A percentile compares a stretch with the other conserved stretches of the same genome.
Conservation (phyloP, 2,888 invertebrate genomes). For the Standfussiana lucernea region DNA sequence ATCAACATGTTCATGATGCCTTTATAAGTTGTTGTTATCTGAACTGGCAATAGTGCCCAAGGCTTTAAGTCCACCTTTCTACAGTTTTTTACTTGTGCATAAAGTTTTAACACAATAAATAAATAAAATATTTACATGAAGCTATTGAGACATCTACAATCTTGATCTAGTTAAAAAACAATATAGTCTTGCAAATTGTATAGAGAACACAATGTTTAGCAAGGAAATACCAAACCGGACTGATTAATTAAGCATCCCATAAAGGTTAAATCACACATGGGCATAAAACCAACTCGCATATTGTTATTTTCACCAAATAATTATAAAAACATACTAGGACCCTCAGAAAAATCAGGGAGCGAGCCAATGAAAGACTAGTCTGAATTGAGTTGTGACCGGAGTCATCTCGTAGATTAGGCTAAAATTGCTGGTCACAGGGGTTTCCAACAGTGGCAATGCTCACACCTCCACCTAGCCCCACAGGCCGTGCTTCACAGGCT, state of each 20-base stretch:
- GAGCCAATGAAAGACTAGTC: constrained; percentile 95
- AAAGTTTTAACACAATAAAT: too few species aligned
- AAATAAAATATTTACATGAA: constrained; percentile 38
- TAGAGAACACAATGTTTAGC: neutral
- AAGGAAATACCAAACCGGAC: neutral
- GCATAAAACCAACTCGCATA: neutral
- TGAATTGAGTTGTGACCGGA: constrained; percentile 94
- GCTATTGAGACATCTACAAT: constrained; percentile 1
- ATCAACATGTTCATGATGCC: constrained; percentile 30
- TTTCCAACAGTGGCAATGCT: constrained; percentile 91
- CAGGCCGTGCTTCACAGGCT: constrained; percentile 89
- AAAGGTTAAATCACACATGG: neutral
- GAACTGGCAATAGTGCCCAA: too few species aligned
- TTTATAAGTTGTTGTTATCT: constrained; percentile 22
- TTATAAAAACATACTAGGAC: constrained; percentile 65
- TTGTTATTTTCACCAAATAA: neutral
- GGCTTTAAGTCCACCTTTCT: too few species aligned
- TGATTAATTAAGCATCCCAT: neutral
- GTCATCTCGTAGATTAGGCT: constrained; percentile 94
- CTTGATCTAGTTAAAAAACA: constrained; percentile 17
- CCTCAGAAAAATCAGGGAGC: constrained; percentile 87
- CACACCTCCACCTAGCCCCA: constrained; percentile 87
- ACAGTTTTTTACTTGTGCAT: too few species aligned
- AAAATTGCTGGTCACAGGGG: constrained; percentile 93
- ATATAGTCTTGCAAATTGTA: constrained; percentile 5